These are phyloP conservation scores for Liopterus haemorrhoidalis DNA, from an alignment of 2,888 invertebrate genomes.

Conservation along the genomic window DNA sequence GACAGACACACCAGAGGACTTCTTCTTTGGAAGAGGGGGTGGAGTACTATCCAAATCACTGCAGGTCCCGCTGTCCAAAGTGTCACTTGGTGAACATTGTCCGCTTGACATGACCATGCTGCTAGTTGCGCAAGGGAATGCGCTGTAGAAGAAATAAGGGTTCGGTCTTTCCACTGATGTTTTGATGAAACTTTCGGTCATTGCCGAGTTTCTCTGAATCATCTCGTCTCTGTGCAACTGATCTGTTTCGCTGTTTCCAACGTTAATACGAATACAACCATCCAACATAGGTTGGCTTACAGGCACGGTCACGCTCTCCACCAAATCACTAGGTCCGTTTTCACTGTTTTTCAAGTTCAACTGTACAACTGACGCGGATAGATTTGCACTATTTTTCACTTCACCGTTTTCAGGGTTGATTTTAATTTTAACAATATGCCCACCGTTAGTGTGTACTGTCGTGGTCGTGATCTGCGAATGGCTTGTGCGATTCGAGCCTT, in stretches of 20 bases:
- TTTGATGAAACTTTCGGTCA: conserved; percentile 38
- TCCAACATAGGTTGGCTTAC: too few relatives aligned
- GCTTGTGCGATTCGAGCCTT: conserved; percentile 27
- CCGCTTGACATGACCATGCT: conserved; percentile 64
- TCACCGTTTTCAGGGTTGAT: conserved; percentile 55
- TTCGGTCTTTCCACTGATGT: conserved; percentile 36
- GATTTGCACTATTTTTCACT: conserved; percentile 28
- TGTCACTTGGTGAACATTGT: conserved; percentile 77
- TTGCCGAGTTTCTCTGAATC: conserved; percentile 48
- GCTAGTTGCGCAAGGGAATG: conserved; percentile 51
- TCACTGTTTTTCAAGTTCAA: conserved; percentile 21
- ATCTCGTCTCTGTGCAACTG: conserved; percentile 46
- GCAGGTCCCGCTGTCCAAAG: conserved; percentile 78
- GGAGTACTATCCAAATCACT: conserved; percentile 75
- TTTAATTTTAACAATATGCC: conserved; percentile 64
- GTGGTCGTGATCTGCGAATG: conserved; percentile 40
- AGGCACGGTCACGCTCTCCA: conserved; percentile 47
- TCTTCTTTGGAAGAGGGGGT: conserved; percentile 62
- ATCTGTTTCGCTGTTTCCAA: conserved; percentile 44
- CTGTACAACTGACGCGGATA: conserved; percentile 17
- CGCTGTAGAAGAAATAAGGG: conserved; percentile 55
- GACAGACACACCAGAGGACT: conserved; percentile 49
- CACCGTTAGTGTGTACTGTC: conserved; percentile 22
- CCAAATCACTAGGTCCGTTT: conserved; percentile 13
- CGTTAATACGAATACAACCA: conserved; percentile 57